phyloP scores from a whole-genome alignment of 2,797 vertebrate species.

The Coendou prehensilis region DNA sequence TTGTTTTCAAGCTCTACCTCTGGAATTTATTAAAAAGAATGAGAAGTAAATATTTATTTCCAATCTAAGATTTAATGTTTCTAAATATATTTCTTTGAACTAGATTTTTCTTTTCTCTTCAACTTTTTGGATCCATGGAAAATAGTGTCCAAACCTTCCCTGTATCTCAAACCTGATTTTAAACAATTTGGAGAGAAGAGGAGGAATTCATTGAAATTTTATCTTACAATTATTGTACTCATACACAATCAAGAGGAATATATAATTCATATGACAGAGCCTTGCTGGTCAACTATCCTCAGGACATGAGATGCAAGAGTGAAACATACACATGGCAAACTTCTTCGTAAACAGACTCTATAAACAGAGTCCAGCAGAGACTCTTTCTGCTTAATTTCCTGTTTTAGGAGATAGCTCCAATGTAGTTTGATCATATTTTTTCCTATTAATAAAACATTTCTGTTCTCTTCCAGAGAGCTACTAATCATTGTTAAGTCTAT shows the following conservation, averaged over 20 bases:
- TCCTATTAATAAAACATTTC: slow-evolving; percentile 41
- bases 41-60: slow-evolving; percentile 12
- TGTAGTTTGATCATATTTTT: slow-evolving; percentile 37
- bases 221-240: slow-evolving; percentile 43
- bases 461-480: not conserved
- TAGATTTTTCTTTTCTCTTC: slow-evolving; percentile 34
- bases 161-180: not conserved
- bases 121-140: not conserved
- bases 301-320: not conserved
- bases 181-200: not conserved
- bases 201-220: slow-evolving; percentile 41
- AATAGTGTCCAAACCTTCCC: not conserved
- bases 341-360: not conserved
- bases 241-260: slow-evolving; percentile 54
- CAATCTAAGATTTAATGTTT: slow-evolving; percentile 51
- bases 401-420: not conserved
- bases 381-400: slow-evolving; percentile 14
- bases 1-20: not conserved
- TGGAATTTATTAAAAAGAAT: not conserved
- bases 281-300: not conserved
- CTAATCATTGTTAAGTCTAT: not conserved
- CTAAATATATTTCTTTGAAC: slow-evolving; percentile 5
- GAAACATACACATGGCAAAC: not conserved
- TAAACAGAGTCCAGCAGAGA: not conserved
- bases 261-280: slow-evolving; percentile 54